Evolutionary conservation across 2,888 invertebrate genomes (phyloP), one percentile per base, ranked within the genome.

Genomic region (Hyposoter didymator): DNA sequence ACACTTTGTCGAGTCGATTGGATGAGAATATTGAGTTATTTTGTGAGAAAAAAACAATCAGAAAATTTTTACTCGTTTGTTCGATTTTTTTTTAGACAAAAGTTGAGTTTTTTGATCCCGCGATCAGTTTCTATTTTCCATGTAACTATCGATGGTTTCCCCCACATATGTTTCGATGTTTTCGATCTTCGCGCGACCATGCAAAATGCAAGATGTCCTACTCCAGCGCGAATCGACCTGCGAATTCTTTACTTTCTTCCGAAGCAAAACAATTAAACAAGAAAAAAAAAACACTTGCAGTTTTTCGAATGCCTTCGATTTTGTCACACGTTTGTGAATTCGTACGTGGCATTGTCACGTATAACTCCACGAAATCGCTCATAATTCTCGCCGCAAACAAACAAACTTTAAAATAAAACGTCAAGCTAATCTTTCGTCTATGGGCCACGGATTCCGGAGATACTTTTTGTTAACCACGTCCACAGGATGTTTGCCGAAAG

Each of bases 281-380:
- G 4, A 14, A 59, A 59, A 28, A 12, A 28, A 28, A 59, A 28
- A 59, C 59, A 28, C 28, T 28, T 59, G 12, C 59, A 59, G 28
- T 28, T 59, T 14, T 59, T 59, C 7, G 5, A 3, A 59, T 6
- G 28, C 14, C 14, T 59, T 14, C 22, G 28, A 28, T 28, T n/a
- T n/a, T 59, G 28, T 22, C 59, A 59, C 59, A 28, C 28, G 28
- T 59, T 59, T 28, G 59, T 59, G 14, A 59, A 59, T 59, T 55
- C 12, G 55, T 55, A 22, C 22, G 8, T 28, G 2, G 55, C 12
- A 55, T 55, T 55, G 55, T 55, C 55, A 10, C 55, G 28, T 6
- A 10, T 59, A 59, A 59, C 59, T 28, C 5, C 8, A 14, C 28
- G 14, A 59, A 59, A 59, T 59, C 14, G 59, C 28, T 59, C 59